A percentile compares a stretch with the other conserved stretches of the same genome.
Evolutionary conservation across 2,113 vertebrate genomes (phyloP).

Genomic region (Cacatua alba): DNA sequence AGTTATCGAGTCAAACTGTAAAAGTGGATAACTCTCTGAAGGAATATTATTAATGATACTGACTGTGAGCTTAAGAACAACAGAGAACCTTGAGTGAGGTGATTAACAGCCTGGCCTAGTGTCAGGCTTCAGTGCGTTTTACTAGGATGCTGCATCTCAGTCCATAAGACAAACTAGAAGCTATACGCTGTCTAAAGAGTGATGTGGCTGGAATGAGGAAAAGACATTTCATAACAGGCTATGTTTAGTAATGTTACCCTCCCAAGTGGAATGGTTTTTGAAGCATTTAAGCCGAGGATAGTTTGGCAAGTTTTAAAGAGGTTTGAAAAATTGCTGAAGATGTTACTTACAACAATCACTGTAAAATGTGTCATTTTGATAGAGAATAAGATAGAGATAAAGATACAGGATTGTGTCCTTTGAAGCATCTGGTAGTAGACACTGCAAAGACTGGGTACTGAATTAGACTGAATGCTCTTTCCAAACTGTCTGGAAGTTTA

Average conservation of each 20-base stretch:
- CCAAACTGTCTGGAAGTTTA: slow-evolving; percentile 11
- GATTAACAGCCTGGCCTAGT: background rate
- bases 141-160: background rate
- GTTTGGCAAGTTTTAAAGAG: slow-evolving; percentile 4
- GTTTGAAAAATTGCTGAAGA: background rate
- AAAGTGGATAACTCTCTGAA: background rate
- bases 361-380: background rate
- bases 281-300: background rate
- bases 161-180: background rate
- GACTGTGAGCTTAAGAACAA: background rate
- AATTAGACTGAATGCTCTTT: background rate
- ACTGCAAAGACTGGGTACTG: background rate
- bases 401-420: background rate
- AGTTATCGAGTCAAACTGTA: background rate
- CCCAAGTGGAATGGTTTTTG: background rate
- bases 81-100: background rate
- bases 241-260: background rate
- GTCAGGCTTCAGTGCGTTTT: background rate
- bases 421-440: slow-evolving; percentile 3
- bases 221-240: background rate
- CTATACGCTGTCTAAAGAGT: background rate
- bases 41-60: background rate
- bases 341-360: background rate
- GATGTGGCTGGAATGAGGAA: background rate
- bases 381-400: background rate